Percentiles rank a stretch among this genome's conserved stretches.
Evolutionary conservation across 2,888 invertebrate genomes (phyloP).

Genomic region (Chymomyza caudatula): DNA sequence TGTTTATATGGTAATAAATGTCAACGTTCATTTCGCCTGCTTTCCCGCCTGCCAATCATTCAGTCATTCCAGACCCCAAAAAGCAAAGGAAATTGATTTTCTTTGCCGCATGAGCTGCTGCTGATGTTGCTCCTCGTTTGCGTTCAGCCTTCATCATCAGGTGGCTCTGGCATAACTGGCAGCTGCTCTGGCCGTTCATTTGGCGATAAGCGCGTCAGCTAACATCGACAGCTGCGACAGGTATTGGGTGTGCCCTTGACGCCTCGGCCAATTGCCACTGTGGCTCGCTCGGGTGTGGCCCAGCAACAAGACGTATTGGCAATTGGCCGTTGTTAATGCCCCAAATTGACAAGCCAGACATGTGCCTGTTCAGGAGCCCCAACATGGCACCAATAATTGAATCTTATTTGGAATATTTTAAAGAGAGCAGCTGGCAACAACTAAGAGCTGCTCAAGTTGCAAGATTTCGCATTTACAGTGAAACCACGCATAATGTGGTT

Average conservation of each 20-base stretch:
- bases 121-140: not conserved
- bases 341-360: not conserved
- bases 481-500: no score
- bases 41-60: constrained; percentile 9
- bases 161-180: not conserved
- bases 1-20: constrained; percentile 69
- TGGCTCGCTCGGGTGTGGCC: constrained; percentile 41
- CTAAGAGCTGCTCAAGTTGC: not conserved
- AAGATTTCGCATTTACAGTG: no score
- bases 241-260: not conserved
- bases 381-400: not conserved
- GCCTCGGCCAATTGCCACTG: constrained; percentile 12
- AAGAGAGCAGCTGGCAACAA: not conserved
- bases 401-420: not conserved
- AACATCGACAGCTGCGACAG: constrained; percentile 24
- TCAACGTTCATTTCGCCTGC: constrained; percentile 53
- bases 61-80: not conserved
- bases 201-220: constrained; percentile 35
- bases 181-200: constrained; percentile 4
- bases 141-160: not conserved
- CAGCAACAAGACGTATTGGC: constrained; percentile 6
- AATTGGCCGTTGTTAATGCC: not conserved
- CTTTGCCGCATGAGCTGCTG: constrained; percentile 49
- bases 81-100: constrained; percentile 62
- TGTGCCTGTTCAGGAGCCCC: not conserved